Evolutionary conservation across 1,140 invertebrate species (phyloP).

Genomic region (Argopecten irradians): DNA sequence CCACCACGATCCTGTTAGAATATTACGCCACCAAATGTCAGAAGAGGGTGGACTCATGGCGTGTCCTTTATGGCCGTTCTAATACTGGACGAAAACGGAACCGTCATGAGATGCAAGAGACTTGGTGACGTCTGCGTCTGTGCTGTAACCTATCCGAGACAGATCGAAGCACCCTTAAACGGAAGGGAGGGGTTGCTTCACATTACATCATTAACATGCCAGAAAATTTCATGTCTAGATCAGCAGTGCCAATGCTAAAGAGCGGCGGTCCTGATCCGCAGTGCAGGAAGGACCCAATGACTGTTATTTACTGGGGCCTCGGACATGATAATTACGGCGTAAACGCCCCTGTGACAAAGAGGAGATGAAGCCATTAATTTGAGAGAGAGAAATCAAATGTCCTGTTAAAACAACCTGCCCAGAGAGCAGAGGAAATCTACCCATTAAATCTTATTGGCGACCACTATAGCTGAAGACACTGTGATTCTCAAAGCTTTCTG

Average conservation of each 20-base stretch:
- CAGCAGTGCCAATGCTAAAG: background rate
- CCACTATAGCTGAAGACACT: background rate
- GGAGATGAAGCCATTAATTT: conserved; percentile 9
- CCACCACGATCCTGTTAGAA: background rate
- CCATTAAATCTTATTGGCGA: background rate
- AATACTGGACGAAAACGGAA: background rate
- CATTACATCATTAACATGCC: conserved; percentile 1
- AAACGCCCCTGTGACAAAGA: conserved; percentile 20
- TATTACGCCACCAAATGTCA: conserved; percentile 3
- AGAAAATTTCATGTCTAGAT: background rate
- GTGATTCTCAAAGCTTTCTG: background rate
- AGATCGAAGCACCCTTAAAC: background rate
- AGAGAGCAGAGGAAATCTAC: background rate
- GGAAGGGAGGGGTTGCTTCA: background rate
- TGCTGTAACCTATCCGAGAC: background rate
- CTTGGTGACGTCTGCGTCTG: background rate
- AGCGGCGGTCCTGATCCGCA: background rate
- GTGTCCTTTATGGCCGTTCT: background rate
- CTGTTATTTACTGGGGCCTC: background rate
- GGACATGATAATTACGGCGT: conserved; percentile 7
- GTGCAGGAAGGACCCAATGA: background rate
- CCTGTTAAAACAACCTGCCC: conserved; percentile 20
- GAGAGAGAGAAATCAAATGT: background rate
- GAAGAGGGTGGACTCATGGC: background rate
- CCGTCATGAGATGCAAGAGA: background rate